Evolutionary conservation across 2,797 vertebrate genomes (phyloP).

Genomic region (Ciconia nigra): DNA sequence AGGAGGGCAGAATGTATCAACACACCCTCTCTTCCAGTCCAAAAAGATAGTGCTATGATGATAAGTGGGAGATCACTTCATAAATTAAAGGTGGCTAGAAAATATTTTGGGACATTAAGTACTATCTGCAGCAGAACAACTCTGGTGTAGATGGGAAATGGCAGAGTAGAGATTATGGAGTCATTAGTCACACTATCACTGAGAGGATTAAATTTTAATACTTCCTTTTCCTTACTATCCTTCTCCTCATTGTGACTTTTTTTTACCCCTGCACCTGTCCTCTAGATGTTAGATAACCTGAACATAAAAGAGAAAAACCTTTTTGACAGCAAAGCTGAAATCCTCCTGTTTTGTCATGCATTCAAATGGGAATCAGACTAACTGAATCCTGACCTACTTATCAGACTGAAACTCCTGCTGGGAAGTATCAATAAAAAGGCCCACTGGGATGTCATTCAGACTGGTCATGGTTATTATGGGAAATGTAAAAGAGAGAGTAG

Average conservation of each 20-base stretch:
- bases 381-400: conserved; percentile 51
- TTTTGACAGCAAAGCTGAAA: conserved; percentile 31
- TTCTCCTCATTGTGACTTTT: not conserved
- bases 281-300: conserved; percentile 40
- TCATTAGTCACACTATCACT: not conserved
- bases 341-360: conserved; percentile 42
- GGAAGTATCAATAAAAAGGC: conserved; percentile 39
- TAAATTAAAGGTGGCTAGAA: not conserved
- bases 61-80: not conserved
- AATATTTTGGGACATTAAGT: not conserved
- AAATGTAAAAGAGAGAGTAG: not conserved
- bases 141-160: not conserved
- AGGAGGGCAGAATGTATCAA: conserved; percentile 51
- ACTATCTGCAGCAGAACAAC: not conserved
- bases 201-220: conserved; percentile 32
- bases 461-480: not conserved
- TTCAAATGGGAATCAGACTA: conserved; percentile 37
- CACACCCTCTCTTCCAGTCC: conserved; percentile 18
- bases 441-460: conserved; percentile 12
- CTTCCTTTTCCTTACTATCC: not conserved
- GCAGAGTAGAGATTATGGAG: not conserved
- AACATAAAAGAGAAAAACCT: conserved; percentile 43
- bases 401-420: conserved; percentile 38
- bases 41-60: not conserved
- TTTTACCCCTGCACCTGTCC: conserved; percentile 9